phyloP scores from a whole-genome alignment of 2,888 invertebrate genomes.

The Aphodius sticticus region DNA sequence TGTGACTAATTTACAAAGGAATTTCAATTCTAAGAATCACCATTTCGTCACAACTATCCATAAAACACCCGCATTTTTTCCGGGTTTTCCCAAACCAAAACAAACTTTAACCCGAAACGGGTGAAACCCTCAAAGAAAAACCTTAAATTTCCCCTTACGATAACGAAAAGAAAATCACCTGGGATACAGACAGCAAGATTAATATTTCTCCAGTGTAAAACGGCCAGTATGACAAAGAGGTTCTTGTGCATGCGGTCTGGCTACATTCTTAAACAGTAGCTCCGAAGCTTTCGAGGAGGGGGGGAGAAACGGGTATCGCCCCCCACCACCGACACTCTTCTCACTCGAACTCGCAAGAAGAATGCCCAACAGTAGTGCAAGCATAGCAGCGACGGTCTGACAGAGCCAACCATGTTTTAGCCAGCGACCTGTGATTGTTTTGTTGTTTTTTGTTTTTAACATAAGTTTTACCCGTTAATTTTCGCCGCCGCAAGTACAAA shows the following conservation, averaged over 20 bases:
- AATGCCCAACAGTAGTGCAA: not conserved
- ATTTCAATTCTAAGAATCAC: not conserved
- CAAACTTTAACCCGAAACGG: too few species aligned
- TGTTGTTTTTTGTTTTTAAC: not conserved
- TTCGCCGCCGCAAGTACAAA: not conserved
- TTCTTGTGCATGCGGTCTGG: slow-evolving; percentile 11
- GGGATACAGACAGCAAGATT: not conserved
- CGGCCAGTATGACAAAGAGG: slow-evolving; percentile 22
- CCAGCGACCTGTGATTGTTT: not conserved
- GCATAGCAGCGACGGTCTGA: not conserved
- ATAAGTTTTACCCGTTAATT: not conserved
- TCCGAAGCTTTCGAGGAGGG: not conserved
- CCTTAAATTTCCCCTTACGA: not conserved
- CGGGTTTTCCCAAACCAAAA: not conserved
- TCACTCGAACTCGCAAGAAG: not conserved
- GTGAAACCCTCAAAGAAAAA: not conserved
- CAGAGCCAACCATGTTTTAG: not conserved
- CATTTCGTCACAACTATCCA: not conserved
- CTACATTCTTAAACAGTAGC: slow-evolving; percentile 25
- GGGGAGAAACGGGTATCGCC: not conserved
- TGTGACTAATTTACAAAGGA: not conserved
- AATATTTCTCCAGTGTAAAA: slow-evolving; percentile 14
- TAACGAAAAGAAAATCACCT: not conserved
- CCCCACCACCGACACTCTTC: not conserved
- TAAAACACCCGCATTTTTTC: not conserved